phyloP scores from a whole-genome alignment of 2,113 vertebrate genomes.

The Cyprinodon tularosa region DNA sequence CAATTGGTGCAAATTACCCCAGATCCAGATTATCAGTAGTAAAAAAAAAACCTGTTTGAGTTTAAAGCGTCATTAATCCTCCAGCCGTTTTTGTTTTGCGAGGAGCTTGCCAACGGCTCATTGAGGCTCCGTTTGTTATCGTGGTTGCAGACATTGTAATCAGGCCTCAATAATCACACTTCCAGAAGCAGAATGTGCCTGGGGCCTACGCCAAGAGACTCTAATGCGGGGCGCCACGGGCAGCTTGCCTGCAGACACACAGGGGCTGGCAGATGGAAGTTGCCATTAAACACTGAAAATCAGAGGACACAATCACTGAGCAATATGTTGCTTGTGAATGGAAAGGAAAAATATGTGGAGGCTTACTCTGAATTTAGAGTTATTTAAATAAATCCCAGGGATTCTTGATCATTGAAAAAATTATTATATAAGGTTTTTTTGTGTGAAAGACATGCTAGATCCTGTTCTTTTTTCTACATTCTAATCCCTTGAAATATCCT shows the following conservation, averaged over 20 bases:
- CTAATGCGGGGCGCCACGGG: slow-evolving; percentile 78
- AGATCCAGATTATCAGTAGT: slow-evolving; percentile 75
- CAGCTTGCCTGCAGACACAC: slow-evolving; percentile 74
- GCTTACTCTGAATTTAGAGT: slow-evolving; percentile 38
- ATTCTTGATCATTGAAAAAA: slow-evolving; percentile 13
- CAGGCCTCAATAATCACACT: slow-evolving; percentile 82
- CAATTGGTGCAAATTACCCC: slow-evolving; percentile 74
- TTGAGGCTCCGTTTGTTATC: slow-evolving; percentile 71
- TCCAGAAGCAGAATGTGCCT: slow-evolving; percentile 78
- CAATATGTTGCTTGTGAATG: slow-evolving; percentile 42
- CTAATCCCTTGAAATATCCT: background rate
- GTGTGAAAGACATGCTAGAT: background rate
- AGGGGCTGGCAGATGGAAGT: slow-evolving; percentile 75
- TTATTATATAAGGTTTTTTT: background rate
- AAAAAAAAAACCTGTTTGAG: slow-evolving; percentile 65
- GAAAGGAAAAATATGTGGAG: slow-evolving; percentile 31
- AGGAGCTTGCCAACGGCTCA: slow-evolving; percentile 74
- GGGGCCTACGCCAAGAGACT: slow-evolving; percentile 75
- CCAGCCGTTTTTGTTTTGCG: slow-evolving; percentile 70
- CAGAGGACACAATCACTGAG: slow-evolving; percentile 69
- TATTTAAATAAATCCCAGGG: slow-evolving; percentile 26
- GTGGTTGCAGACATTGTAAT: slow-evolving; percentile 80
- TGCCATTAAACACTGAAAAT: slow-evolving; percentile 75
- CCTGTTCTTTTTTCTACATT: background rate
- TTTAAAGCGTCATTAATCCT: slow-evolving; percentile 81